Evolutionary conservation across 2,888 invertebrate genomes (phyloP), one percentile per base, ranked within the genome.

Genomic region (Megamerina dolium): DNA sequence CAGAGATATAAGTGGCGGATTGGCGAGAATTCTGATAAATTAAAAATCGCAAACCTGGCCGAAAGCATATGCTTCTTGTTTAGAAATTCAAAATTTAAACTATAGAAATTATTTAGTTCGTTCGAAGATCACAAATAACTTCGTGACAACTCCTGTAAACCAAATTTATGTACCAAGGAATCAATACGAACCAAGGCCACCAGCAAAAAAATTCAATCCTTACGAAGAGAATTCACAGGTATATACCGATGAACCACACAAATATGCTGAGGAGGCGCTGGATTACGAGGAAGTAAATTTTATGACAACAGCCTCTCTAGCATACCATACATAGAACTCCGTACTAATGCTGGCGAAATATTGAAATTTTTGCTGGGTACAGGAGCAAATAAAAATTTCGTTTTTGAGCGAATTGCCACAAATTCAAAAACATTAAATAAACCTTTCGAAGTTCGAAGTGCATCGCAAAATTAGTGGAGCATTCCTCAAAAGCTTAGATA

Each of bases 21-120:
- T 41, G 14, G 37, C 44, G 2, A 18, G 37, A 16, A 42, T 46
- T 32, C 33, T n/a, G 13, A 34, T 34, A 10, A 45, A 42, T 29
- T 39, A 42, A 21, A 49, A 33, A 20, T 39, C 40, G 12, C 26
- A 29, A 23, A 45, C 45, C 9, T 33, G 45, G 9, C 43, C 45
- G 3, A 45, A 48, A 31, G 41, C 48, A 5, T 50, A 52, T 19
- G 29, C 50, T 3, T 48, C 46, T 9, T 48, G 50, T 14, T 18
- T 46, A 10, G 48, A 52, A 17, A 17, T 50, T 8, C 50, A 52
- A 39, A 52, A 46, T 14, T n/a, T 36, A 17, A 37, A 37, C 10
- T 37, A 27, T 14, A 8, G 37, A 6, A 37, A 27, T 6, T 12
- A 12, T 9, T 10, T 16, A 4, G 27, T 37, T 12, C 37, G 27